phyloP scores from a whole-genome alignment of 2,888 invertebrate genomes.

The Synergus laeviventris region DNA sequence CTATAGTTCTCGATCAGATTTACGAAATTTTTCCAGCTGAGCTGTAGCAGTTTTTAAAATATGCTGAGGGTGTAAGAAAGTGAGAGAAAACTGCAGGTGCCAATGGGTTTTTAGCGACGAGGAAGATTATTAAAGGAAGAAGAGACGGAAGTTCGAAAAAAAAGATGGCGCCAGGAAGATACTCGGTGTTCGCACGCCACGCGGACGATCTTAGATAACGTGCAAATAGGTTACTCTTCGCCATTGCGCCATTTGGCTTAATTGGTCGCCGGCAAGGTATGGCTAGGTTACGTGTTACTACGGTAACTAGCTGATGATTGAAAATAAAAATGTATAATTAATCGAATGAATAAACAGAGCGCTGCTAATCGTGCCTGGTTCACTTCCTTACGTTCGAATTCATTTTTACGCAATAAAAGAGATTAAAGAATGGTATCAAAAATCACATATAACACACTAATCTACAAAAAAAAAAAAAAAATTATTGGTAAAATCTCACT shows the following conservation, averaged over 20 bases:
- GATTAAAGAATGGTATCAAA: neutral
- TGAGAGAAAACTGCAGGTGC: slow-evolving; percentile 45
- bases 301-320: slow-evolving; percentile 50
- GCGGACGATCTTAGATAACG: slow-evolving; percentile 64
- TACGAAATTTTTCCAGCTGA: slow-evolving; percentile 16
- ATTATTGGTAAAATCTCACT: neutral
- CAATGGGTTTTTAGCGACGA: slow-evolving; percentile 50
- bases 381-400: neutral
- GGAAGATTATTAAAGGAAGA: slow-evolving; percentile 45
- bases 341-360: slow-evolving; percentile 41
- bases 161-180: slow-evolving; percentile 66
- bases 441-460: neutral
- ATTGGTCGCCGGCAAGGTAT: slow-evolving; percentile 60
- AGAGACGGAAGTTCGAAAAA: slow-evolving; percentile 46
- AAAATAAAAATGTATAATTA: slow-evolving; percentile 52
- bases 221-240: slow-evolving; percentile 69
- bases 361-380: neutral
- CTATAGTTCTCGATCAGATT: no score
- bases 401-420: neutral
- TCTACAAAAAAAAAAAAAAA: neutral
- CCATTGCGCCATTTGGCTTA: slow-evolving; percentile 69
- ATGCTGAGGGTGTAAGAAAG: slow-evolving; percentile 39
- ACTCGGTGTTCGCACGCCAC: slow-evolving; percentile 68
- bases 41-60: slow-evolving; percentile 25
- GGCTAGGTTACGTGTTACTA: slow-evolving; percentile 20